Conservation (phyloP, 2,888 invertebrate genomes). For the Clepsis dumicolana region DNA sequence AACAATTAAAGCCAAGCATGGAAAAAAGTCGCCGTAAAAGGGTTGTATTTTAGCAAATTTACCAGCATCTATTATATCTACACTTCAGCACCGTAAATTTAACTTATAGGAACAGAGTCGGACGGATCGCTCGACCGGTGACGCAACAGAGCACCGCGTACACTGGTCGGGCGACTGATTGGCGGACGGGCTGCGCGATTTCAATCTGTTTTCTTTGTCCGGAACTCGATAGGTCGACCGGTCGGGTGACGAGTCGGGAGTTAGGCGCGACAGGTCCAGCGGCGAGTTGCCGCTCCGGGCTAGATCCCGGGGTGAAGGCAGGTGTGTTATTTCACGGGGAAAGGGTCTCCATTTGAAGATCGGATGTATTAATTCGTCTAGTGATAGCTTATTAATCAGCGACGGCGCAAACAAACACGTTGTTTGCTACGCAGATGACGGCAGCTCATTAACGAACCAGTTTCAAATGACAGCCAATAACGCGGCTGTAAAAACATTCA, state of each 20-base stretch:
- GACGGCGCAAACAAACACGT: conserved; percentile 49
- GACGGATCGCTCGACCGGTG: conserved; percentile 61
- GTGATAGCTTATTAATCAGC: conserved; percentile 54
- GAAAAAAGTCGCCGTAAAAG: conserved; percentile 60
- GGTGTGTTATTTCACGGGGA: conserved; percentile 66
- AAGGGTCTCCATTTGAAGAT: conserved; percentile 67
- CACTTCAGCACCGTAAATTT: conserved; percentile 81
- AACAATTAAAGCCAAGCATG: conserved; percentile 38
- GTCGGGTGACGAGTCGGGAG: conserved; percentile 59
- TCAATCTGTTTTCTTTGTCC: conserved; percentile 83
- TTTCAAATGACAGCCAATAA: conserved; percentile 6
- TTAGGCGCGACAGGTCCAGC: conserved; percentile 58
- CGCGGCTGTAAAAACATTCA: conserved; percentile 2
- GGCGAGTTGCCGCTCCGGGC: conserved; percentile 55
- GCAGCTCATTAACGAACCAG: conserved; percentile 10
- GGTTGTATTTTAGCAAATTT: conserved; percentile 74
- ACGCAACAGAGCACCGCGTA: conserved; percentile 50
- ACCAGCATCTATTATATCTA: conserved; percentile 80
- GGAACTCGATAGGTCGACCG: conserved; percentile 56
- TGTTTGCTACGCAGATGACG: conserved; percentile 5
- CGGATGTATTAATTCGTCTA: conserved; percentile 62
- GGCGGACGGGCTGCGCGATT: conserved; percentile 59
- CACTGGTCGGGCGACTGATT: conserved; percentile 54
- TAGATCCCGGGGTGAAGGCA: conserved; percentile 54
- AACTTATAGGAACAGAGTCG: conserved; percentile 68